Base-by-base conservation (phyloP, 2,113 vertebrate species). In the Neogobius melanostomus region DNA sequence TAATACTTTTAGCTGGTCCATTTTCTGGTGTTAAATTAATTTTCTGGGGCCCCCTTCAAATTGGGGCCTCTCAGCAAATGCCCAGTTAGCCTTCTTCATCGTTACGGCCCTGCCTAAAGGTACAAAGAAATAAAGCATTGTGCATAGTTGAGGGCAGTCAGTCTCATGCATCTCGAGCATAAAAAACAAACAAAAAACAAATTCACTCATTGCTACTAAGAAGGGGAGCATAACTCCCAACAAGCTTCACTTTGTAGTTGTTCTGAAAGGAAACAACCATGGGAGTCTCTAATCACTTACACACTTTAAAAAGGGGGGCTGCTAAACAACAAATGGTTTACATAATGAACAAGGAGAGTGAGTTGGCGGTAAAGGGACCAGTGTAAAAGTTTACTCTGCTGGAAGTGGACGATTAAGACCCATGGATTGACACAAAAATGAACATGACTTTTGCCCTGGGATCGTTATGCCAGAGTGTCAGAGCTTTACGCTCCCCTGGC, bases 391-490 rank as follows among this genome's bases (percentile, higher is more conserved):
- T 71, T 85, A 76, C 72, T 45, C 69, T 45, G 66, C 68, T 49
- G 45, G 47, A 68, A 83, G 28, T 36, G 67, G 68, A 64, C 88
- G 88, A 90, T 89, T 90, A 90, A 69, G 78, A 71, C 54, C 47
- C 54, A 69, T 72, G 80, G 82, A 74, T 74, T 71, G 71, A 68
- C 64, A 61, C 78, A 78, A 79, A 87, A 83, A 85, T 89, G 83
- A 75, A 71, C 62, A 74, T 84, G 87, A 88, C 86, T 87, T 84
- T 77, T 87, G 83, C 69, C 80, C 81, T 76, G 64, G 61, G 28
- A 66, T 84, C 79, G 87, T 86, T 89, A 82, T 84, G 75, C 66
- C 8, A 8, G 84, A 54, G 81, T 77, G 74, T 83, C 70, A 77
- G 80, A 89, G 86, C 77, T 87, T 36, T 81, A 86, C 71, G 74